Evolutionary conservation across 2,888 invertebrate species (phyloP), one percentile per base, ranked within the genome.

Genomic region (Lottia gigantea): DNA sequence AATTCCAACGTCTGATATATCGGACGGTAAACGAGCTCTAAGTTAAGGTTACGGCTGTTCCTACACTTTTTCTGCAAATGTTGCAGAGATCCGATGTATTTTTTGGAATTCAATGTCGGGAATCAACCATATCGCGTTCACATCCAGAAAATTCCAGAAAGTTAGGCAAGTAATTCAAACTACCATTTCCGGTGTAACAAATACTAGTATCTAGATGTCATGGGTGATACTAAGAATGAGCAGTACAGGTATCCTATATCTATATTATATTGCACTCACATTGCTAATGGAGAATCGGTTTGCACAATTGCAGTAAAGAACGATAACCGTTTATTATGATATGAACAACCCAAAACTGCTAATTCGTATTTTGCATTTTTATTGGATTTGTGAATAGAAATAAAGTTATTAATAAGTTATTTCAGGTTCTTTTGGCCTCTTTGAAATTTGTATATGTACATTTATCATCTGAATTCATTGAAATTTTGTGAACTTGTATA

Each of bases 221-320:
- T 81, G 45, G 79, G 78, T 2, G 81, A 81, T 31, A 70, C 75
- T 11, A 49, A 31, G 14, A 72, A 77, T 62, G n/a, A 67, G 12
- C 16, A 71, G 15, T n/a, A n/a, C n/a, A n/a, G n/a, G n/a, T 77
- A 78, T 25, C 79, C 80, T 19, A 76, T 81, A 62, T n/a, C n/a
- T n/a, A n/a, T n/a, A n/a, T n/a, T n/a, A n/a, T 80, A 74, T 67
- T 63, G 77, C 15, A 68, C 71, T 11, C 70, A 72, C 11, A 75
- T 73, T 31, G 77, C 78, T 62, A 31, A 46, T 2, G 63, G 71
- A 3, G 73, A 64, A 7, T 80, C 81, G 7, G 70, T 76, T 14
- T 70, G 73, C n/a, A 78, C 80, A 46, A 77, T 76, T 2, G 68
- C 78, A 16, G 77, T 77, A 65, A 16, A 74, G 71, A 25, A 64